Percentiles rank a stretch among this genome's conserved stretches.
These are phyloP conservation scores for Tetragonula carbonaria DNA, from an alignment of 2,888 invertebrate species.

Conservation along the genomic window DNA sequence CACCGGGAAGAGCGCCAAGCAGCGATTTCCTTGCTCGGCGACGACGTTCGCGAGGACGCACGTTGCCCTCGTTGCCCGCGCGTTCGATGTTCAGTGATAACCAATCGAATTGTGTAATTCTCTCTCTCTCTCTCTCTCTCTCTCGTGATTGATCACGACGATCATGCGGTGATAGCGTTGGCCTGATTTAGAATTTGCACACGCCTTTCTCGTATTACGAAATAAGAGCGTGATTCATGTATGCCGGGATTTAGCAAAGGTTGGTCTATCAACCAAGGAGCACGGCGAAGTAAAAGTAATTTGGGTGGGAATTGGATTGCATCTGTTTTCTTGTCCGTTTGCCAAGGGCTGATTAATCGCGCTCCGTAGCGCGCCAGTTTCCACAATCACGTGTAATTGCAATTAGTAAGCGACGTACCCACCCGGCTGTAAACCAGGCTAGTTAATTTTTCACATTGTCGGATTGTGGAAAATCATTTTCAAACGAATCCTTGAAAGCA, in stretches of 20 bases:
- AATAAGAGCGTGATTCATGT: slow-evolving; percentile 19
- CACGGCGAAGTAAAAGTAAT: neutral
- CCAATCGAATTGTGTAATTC: neutral
- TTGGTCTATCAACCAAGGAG: neutral
- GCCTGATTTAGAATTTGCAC: neutral
- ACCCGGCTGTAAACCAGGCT: slow-evolving; percentile 32
- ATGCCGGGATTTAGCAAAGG: neutral
- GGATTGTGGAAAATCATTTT: slow-evolving; percentile 33
- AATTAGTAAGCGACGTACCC: neutral
- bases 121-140: no score
- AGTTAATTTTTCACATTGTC: slow-evolving; percentile 21
- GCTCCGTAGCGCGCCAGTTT: neutral
- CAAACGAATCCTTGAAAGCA: slow-evolving; percentile 8
- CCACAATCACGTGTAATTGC: slow-evolving; percentile 6
- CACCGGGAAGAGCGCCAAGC: slow-evolving; percentile 49
- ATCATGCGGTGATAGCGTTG: neutral
- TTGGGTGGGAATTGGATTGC: neutral
- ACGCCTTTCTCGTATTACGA: neutral
- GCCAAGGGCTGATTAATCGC: slow-evolving; percentile 9
- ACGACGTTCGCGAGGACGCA: neutral
- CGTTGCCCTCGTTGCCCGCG: neutral
- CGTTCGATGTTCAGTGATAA: neutral
- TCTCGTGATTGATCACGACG: neutral
- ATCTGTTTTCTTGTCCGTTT: neutral
- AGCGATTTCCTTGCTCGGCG: neutral